These are phyloP conservation scores for Aphyosemion australe DNA, from an alignment of 2,113 vertebrate species.

Conservation along the genomic window DNA sequence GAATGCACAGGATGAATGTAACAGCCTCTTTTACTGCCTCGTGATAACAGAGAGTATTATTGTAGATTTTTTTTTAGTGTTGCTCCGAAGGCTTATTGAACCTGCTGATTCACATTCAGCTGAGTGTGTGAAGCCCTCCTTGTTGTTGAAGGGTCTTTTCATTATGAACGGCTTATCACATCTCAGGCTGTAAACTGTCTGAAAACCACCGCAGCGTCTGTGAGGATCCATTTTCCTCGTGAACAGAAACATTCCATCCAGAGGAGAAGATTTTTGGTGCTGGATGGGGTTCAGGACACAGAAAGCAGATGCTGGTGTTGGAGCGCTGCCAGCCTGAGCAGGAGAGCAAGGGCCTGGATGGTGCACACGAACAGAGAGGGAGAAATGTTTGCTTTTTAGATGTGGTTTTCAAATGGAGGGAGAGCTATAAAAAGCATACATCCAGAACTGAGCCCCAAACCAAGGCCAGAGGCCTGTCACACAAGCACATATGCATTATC, in stretches of 20 bases:
- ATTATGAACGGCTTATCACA: constrained; percentile 43
- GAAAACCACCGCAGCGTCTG: constrained; percentile 36
- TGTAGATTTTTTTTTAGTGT: constrained; percentile 49
- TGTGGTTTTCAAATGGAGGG: constrained; percentile 64
- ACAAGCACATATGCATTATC: constrained; percentile 37
- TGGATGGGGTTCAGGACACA: constrained; percentile 55
- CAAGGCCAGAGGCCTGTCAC: constrained; percentile 46
- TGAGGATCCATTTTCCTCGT: constrained; percentile 47
- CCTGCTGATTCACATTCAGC: constrained; percentile 63
- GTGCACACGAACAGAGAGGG: constrained; percentile 54
- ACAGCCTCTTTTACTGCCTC: constrained; percentile 44
- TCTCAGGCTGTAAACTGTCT: constrained; percentile 34
- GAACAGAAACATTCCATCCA: constrained; percentile 61
- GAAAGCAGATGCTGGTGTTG: constrained; percentile 74
- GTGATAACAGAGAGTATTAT: constrained; percentile 55
- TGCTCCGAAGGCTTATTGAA: constrained; percentile 66
- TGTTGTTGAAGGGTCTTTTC: constrained; percentile 61
- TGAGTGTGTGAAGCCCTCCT: constrained; percentile 54
- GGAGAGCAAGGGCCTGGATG: constrained; percentile 47
- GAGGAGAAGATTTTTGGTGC: constrained; percentile 59
- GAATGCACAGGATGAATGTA: constrained; percentile 21
- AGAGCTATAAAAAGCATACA: constrained; percentile 56
- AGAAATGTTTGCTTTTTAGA: constrained; percentile 71
- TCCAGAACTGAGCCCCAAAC: constrained; percentile 49
- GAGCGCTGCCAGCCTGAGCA: constrained; percentile 60